A percentile compares a stretch with the other conserved stretches of the same genome.
phyloP scores from a whole-genome alignment of 1,140 invertebrate species.

The Harpegnathos saltator region DNA sequence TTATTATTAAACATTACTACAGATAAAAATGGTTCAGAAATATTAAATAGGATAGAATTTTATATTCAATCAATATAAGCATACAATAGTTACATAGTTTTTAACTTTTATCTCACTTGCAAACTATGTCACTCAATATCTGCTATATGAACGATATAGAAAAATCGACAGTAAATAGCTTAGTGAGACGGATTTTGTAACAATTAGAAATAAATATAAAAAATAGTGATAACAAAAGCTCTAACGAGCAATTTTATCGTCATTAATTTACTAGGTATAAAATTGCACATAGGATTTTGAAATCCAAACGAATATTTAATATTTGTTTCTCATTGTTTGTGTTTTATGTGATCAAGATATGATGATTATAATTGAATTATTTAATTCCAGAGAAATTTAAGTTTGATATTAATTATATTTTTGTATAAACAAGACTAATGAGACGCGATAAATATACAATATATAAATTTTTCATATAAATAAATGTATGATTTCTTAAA shows the following conservation, averaged over 20 bases:
- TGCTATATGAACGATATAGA: constrained; percentile 9
- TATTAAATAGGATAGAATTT: constrained; percentile 37
- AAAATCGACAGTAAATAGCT: constrained; percentile 23
- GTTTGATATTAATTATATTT: constrained; percentile 23
- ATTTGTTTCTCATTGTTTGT: constrained; percentile 33
- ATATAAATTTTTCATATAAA: constrained; percentile 44
- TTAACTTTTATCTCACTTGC: constrained; percentile 7
- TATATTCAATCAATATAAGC: constrained; percentile 5
- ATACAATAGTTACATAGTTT: constrained; percentile 17
- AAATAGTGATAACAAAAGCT: constrained; percentile 23
- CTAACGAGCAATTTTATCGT: constrained; percentile 30
- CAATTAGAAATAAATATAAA: constrained; percentile 39
- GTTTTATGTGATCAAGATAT: constrained; percentile 8
- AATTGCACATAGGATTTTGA: constrained; percentile 49
- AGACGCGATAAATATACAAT: constrained; percentile 10
- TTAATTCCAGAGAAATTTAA: constrained; percentile 22
- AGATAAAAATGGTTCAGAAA: constrained; percentile 34
- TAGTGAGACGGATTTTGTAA: constrained; percentile 6
- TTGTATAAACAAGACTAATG: constrained; percentile 28
- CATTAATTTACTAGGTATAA: constrained; percentile 8
- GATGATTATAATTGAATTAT: constrained; percentile 17
- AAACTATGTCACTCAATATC: constrained; percentile 9
- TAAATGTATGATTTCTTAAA: constrained; percentile 20
- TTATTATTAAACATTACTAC: constrained; percentile 33
- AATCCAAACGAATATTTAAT: constrained; percentile 17